Evolutionary conservation across 1,140 invertebrate species (phyloP), one percentile per base, ranked within the genome.

Genomic region (Dermatophagoides farinae): DNA sequence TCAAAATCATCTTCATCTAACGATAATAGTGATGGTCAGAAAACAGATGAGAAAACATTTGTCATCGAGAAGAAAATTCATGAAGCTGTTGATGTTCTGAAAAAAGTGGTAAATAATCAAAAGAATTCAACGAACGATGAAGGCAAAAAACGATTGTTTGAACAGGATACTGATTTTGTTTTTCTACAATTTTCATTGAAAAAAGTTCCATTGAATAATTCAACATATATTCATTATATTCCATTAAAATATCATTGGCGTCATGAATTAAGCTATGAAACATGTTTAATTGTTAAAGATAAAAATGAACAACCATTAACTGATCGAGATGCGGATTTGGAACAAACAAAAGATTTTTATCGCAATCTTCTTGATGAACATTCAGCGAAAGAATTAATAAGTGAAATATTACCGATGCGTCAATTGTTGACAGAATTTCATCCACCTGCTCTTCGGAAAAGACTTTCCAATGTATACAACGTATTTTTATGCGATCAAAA

Each of bases 231-330:
- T 22, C 58, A 60, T 40, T 1, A 4, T 1, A 41, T 60, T 14
- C 10, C 16, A 25, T 50, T 60, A 23, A 43, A 43, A 12, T 18
- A 39, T 49, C 58, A 60, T 52, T 60, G 58, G 58, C 41, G 58
- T 8, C 1, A 1, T 20, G n/a, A n/a, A 31, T 1, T 47, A 1
- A 14, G 16, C 14, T 41, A 12, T 37, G 58, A 60, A 31, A 60
- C 58, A 11, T 60, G 58, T 50, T 40, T 60, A 16, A 60, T 60
- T 49, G 58, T 60, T 18, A 11, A 18, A 10, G 58, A 60, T 52
- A 25, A 50, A 10, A 49, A 60, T 22, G 14, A 41, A 50, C 1
- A 38, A 22, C 44, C 43, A 37, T 23, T 60, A 14, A 23, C 11
- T 38, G 58, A 60, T 25, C 2, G 58, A 16, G 43, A 60, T 22